These are phyloP conservation scores for Ursus arctos DNA, from an alignment of 2,113 vertebrate species.

Conservation along the genomic window DNA sequence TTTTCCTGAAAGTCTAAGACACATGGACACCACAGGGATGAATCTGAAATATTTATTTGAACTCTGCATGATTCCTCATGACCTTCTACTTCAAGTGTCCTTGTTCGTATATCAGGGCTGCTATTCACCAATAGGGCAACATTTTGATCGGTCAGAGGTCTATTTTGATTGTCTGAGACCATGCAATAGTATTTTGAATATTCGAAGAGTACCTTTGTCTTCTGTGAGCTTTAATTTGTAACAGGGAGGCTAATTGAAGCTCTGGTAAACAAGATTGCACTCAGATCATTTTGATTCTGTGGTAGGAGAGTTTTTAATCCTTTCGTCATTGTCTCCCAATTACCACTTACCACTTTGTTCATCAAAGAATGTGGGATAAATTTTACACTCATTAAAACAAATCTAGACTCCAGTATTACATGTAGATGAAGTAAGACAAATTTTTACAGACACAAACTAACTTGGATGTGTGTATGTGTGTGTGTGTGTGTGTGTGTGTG, in stretches of 20 bases:
- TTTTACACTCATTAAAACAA: background rate
- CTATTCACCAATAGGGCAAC: conserved; percentile 1
- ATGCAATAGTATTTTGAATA: conserved; percentile 38
- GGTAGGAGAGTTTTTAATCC: background rate
- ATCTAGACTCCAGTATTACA: background rate
- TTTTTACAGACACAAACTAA: conserved; percentile 26
- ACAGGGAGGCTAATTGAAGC: background rate
- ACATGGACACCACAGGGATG: conserved; percentile 9
- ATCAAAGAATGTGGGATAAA: background rate
- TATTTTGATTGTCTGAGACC: conserved; percentile 13
- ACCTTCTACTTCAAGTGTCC: background rate
- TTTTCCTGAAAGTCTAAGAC: conserved; percentile 35
- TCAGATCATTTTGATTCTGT: conserved; percentile 52
- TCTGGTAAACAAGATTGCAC: background rate
- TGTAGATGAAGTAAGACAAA: background rate
- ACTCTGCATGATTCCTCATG: background rate
- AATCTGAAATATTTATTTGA: conserved; percentile 58
- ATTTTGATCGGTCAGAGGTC: background rate
- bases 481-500: background rate
- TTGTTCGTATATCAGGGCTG: background rate
- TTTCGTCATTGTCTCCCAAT: background rate
- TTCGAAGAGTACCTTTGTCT: conserved; percentile 1
- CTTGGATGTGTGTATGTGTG: background rate
- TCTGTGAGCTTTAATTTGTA: background rate
- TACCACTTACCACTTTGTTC: background rate